Conservation (phyloP, 2,797 vertebrate species). For the Halcyon badia region DNA sequence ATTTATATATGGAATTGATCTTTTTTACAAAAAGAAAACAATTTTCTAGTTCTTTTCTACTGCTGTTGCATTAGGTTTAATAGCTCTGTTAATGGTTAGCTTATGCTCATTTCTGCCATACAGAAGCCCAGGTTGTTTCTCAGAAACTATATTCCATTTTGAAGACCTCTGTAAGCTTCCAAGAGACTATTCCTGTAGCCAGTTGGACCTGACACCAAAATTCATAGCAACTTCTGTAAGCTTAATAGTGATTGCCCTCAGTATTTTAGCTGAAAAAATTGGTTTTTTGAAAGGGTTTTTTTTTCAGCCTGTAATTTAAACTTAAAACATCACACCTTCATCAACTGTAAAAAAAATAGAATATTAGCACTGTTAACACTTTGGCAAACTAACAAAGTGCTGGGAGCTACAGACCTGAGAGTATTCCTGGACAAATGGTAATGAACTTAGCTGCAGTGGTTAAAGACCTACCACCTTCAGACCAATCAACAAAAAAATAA, state of each 20-base stretch:
- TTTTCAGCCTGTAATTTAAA: neutral
- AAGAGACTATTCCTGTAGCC: neutral
- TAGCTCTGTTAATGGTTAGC: constrained; percentile 60
- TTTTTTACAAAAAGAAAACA: constrained; percentile 55
- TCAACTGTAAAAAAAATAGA: neutral
- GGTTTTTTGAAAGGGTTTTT: neutral
- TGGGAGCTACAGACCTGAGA: neutral
- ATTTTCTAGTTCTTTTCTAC: constrained; percentile 64
- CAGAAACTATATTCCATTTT: neutral
- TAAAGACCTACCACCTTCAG: neutral
- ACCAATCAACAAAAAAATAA: neutral
- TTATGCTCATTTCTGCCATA: constrained; percentile 76
- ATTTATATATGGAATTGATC: constrained; percentile 60
- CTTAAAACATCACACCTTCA: neutral
- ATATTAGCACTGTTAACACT: neutral
- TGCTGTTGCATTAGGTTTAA: constrained; percentile 59
- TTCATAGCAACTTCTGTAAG: neutral
- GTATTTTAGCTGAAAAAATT: neutral
- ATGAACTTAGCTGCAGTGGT: neutral
- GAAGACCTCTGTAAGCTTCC: neutral
- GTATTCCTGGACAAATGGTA: neutral
- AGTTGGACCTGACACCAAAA: neutral
- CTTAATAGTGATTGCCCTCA: neutral
- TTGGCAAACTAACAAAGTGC: neutral
- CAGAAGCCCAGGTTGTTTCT: constrained; percentile 59